Evolutionary conservation across 2,888 invertebrate genomes (phyloP), one percentile per base, ranked within the genome.

Genomic region (Drosophila anceps): DNA sequence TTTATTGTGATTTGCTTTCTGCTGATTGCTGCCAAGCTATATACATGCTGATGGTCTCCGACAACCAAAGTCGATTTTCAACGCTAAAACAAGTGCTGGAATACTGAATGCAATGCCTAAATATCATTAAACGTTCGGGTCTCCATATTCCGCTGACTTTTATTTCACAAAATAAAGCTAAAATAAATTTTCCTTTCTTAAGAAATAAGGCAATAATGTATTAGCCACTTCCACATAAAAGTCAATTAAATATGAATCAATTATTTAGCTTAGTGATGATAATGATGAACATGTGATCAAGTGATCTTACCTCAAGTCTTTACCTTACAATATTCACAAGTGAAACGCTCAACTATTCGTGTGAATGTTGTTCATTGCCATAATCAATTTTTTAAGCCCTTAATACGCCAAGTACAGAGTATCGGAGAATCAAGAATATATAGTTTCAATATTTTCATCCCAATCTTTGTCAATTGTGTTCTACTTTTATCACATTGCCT

Each of bases 1-100:
- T 86, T 88, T 85, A 84, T 84, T 73, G 59, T 69, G 81, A 80
- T 83, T 81, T 75, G 73, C 65, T 65, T 62, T 55, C 68, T 58
- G 66, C 74, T 58, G 63, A 78, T 73, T 69, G 63, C 69, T 69
- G 37, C 53, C 12, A 29, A 35, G 18, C 60, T 54, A 54, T 50
- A 62, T 65, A 48, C 35, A 57, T 41, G 50, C 65, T 63, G 73
- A 53, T 62, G 66, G 66, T 37, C 24, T 50, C 31, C 54, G 37
- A 29, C 29, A 44, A n/a, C 51, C 69, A 69, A 48, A n/a, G 60
- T 18, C n/a, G 0, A 33, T 3, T 0, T 13, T 7, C 13, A n/a
- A n/a, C 13, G 13, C 44, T 7, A 27, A 15, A 24, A 15, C 8
- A 4, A 8, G 8, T 0, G 33, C 15, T 10, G 29, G 12, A 18